These are phyloP conservation scores for Labia minor DNA, from an alignment of 2,888 invertebrate species.

Conservation along the genomic window DNA sequence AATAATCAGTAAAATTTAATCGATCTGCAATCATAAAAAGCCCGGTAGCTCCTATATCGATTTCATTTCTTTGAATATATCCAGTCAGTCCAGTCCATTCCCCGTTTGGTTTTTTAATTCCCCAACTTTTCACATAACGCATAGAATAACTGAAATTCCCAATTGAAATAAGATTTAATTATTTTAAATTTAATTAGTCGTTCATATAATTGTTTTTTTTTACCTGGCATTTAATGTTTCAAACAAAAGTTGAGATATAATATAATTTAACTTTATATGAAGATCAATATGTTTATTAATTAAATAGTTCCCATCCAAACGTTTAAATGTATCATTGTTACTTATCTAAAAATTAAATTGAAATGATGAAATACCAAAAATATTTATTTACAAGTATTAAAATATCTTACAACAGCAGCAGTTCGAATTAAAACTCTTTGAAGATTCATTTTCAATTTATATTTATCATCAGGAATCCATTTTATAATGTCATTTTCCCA, in stretches of 20 bases:
- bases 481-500: background rate
- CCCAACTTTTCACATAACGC: background rate
- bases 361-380: no score
- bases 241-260: background rate
- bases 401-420: background rate
- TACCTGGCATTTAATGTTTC: background rate
- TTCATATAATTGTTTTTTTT: background rate
- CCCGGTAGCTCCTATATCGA: slow-evolving; percentile 53
- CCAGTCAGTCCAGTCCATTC: slow-evolving; percentile 59
- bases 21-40: slow-evolving; percentile 53
- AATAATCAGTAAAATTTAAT: slow-evolving; percentile 50
- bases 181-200: no score
- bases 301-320: background rate
- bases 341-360: background rate
- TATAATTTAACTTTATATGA: background rate
- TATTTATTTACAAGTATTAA: background rate
- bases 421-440: background rate
- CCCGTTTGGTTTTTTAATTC: slow-evolving; percentile 33
- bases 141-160: background rate
- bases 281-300: background rate
- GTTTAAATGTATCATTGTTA: background rate
- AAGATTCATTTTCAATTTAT: background rate
- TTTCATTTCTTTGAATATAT: slow-evolving; percentile 44
- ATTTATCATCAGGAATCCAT: background rate
- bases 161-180: no score